Conservation (phyloP, 2,113 vertebrate species). For the Eulemur macaco region DNA sequence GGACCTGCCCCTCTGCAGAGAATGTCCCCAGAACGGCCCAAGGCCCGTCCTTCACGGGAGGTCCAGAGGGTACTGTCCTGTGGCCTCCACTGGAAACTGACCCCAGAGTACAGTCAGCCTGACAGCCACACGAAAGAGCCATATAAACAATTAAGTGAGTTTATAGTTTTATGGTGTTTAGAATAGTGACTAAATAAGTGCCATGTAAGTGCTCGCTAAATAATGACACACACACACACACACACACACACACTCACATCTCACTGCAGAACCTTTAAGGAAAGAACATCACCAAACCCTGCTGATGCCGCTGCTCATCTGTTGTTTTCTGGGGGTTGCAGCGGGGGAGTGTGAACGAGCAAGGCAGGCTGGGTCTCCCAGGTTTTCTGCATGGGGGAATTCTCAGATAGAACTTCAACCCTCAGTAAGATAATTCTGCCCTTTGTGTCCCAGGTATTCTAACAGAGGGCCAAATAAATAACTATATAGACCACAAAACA, state of each 20-base stretch:
- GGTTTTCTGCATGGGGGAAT: neutral
- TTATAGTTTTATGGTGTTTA: neutral
- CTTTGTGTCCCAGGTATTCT: neutral
- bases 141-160: neutral
- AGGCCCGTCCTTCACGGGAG: neutral
- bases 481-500: neutral
- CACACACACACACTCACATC: neutral
- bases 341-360: accelerated
- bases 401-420: neutral
- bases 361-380: neutral
- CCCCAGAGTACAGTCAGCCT: neutral
- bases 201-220: neutral
- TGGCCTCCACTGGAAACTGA: neutral
- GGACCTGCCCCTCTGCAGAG: neutral
- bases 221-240: neutral
- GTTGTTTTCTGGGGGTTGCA: neutral
- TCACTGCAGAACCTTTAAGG: neutral
- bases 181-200: neutral
- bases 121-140: neutral
- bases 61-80: neutral
- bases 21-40: neutral
- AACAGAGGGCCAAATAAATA: neutral
- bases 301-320: neutral
- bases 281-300: neutral
- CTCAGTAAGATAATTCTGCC: neutral